These are phyloP conservation scores for Scaptomyza hsui DNA, from an alignment of 1,140 invertebrate genomes.

Conservation along the genomic window DNA sequence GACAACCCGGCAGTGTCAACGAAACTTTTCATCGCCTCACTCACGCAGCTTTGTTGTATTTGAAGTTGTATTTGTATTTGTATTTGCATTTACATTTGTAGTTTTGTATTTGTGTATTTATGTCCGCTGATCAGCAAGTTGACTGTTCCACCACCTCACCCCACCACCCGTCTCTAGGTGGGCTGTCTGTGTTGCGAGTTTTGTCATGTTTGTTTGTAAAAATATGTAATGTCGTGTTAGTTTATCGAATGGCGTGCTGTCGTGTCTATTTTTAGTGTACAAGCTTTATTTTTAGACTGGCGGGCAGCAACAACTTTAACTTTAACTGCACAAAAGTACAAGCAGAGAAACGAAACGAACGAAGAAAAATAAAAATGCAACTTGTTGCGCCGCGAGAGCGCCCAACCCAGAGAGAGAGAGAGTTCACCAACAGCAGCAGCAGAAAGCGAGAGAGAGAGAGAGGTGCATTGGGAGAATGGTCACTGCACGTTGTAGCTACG, in stretches of 20 bases:
- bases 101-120: neutral
- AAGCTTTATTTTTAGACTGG: slow-evolving; percentile 72
- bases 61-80: slow-evolving; percentile 31
- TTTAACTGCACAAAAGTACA: slow-evolving; percentile 61
- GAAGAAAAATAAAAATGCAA: slow-evolving; percentile 44
- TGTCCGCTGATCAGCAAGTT: neutral
- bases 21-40: too few species aligned
- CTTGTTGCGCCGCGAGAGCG: slow-evolving; percentile 59
- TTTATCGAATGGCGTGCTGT: slow-evolving; percentile 74
- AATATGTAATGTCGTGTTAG: slow-evolving; percentile 72
- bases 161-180: neutral
- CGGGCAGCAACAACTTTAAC: slow-evolving; percentile 46
- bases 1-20: slow-evolving; percentile 42
- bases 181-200: slow-evolving; percentile 26
- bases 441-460: slow-evolving; percentile 9
- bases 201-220: slow-evolving; percentile 70
- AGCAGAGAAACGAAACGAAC: slow-evolving; percentile 14
- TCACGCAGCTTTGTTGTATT: slow-evolving; percentile 10
- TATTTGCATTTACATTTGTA: slow-evolving; percentile 15
- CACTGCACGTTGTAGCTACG: slow-evolving; percentile 68
- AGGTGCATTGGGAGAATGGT: slow-evolving; percentile 8
- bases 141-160: neutral
- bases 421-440: neutral
- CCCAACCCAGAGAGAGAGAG: slow-evolving; percentile 5
- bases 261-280: slow-evolving; percentile 56